Percentiles rank a stretch among this genome's conserved stretches.
These are phyloP conservation scores for Amphiprion ocellaris DNA, from an alignment of 2,113 vertebrate species.

Conservation along the genomic window DNA sequence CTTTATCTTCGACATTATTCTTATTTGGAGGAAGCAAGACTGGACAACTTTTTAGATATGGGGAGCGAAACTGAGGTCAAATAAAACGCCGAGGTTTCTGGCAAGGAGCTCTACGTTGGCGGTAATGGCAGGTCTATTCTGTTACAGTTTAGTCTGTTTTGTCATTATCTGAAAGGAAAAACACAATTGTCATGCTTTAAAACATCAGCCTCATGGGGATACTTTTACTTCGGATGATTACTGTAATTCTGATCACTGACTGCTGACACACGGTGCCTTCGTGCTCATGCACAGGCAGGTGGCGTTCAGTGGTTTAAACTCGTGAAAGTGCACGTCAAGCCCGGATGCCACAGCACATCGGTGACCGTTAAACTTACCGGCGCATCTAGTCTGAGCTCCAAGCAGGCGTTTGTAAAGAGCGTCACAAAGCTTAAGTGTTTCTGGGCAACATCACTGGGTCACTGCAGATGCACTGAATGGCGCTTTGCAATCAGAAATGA, in stretches of 20 bases:
- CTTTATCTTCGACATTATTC: too few relatives aligned
- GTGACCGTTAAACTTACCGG: conserved; percentile 61
- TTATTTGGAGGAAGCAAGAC: too few relatives aligned
- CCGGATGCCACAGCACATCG: conserved; percentile 15
- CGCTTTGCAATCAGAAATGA: conserved; percentile 18
- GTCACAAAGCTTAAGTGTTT: conserved; percentile 56
- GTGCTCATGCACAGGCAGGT: conserved; percentile 72
- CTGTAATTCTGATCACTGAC: conserved; percentile 14
- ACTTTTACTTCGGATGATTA: not conserved
- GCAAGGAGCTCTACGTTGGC: too few relatives aligned
- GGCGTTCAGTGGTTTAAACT: conserved; percentile 10
- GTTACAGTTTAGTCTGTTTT: not conserved
- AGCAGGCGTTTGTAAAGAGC: conserved; percentile 65
- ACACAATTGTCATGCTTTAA: not conserved
- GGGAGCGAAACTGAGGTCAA: too few relatives aligned
- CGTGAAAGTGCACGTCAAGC: conserved; percentile 58
- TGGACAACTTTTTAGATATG: too few relatives aligned
- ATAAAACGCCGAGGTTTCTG: too few relatives aligned
- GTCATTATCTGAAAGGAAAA: conserved; percentile 27
- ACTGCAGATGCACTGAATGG: conserved; percentile 10
- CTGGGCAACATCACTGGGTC: conserved; percentile 22
- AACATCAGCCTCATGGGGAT: not conserved
- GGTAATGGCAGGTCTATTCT: conserved; percentile 18
- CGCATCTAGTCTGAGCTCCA: conserved; percentile 45
- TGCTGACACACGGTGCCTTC: conserved; percentile 23